These are phyloP conservation scores for Pimpla rufipes DNA, from an alignment of 2,888 invertebrate species.

Conservation along the genomic window DNA sequence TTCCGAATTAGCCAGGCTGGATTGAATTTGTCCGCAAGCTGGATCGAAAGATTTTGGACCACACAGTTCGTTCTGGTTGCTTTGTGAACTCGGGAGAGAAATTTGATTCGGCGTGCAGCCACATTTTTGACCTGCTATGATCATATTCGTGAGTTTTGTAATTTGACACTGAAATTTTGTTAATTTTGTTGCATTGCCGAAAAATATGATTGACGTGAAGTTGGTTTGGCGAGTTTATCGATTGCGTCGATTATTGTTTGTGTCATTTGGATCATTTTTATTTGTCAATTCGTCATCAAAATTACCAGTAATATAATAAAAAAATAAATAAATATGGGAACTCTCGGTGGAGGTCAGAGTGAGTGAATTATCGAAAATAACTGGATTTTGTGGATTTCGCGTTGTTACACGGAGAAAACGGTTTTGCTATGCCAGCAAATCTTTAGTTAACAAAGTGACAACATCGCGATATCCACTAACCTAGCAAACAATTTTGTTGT, in stretches of 20 bases:
- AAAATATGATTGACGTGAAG: constrained; percentile 44
- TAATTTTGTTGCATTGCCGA: constrained; percentile 49
- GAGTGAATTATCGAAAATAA: not conserved
- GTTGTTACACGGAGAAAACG: not conserved
- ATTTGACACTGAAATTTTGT: constrained; percentile 5
- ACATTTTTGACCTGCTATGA: constrained; percentile 73
- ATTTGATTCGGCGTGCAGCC: constrained; percentile 72
- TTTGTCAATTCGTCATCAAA: constrained; percentile 32
- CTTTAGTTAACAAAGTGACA: too few relatives aligned
- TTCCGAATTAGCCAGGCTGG: not conserved
- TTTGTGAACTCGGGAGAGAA: constrained; percentile 10
- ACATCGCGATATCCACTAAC: too few relatives aligned
- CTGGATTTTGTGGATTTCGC: not conserved
- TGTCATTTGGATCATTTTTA: not conserved
- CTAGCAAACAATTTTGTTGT: too few relatives aligned
- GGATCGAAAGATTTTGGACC: constrained; percentile 10
- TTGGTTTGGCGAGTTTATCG: constrained; percentile 18
- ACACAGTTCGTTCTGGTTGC: not conserved
- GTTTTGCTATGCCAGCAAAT: too few relatives aligned
- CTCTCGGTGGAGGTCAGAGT: constrained; percentile 32
- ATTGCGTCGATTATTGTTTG: constrained; percentile 6
- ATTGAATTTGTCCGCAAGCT: not conserved
- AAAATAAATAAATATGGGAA: constrained; percentile 46
- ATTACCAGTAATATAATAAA: constrained; percentile 39
- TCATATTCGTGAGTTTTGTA: constrained; percentile 72